Base-by-base conservation (phyloP, 2,888 invertebrate genomes). In the Dryobota labecula region DNA sequence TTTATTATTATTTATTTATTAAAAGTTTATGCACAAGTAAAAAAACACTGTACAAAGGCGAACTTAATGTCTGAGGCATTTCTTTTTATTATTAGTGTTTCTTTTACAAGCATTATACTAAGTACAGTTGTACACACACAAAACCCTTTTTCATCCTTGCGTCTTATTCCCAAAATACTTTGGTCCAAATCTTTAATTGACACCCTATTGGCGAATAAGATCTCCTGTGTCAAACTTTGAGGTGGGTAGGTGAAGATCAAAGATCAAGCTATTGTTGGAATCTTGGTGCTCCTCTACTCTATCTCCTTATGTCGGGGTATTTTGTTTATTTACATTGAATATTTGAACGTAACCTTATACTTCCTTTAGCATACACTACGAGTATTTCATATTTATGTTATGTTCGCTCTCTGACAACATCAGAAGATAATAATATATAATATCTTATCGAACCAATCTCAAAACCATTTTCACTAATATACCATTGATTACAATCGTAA, bases 181-280 rank as follows among this genome's bases (percentile, higher is more conserved):
- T 61, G 24, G 49, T 38, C 4, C 36, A 36, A 77, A 71, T 77
- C 77, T 62, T 43, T 66, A 62, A 65, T 57, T 66, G 30, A 72
- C 43, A 49, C 57, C 20, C 30, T 65, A 56, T 41, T 56, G 65
- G 53, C 38, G 58, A 70, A 76, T 45, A 75, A 76, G 58, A 63
- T 66, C 72, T 72, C 38, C 66, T 73, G 74, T 73, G 79, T 73
- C 61, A 54, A 74, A 69, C 33, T 78, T 78, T 78, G 74, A 73
- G 57, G 57, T 72, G 61, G 78, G 66, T 76, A 72, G 36, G 43
- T 43, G 41, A 73, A 73, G 64, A 78, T 78, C 78, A 78, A 78
- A 73, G 61, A 69, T 51, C 69, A 72, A 56, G 64, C 56, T 41
- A 54, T 57, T 56, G 54, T 49, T 54, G 24, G 66, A 60, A 64